Conservation (phyloP, 2,113 vertebrate genomes). For the Pithys albifrons region DNA sequence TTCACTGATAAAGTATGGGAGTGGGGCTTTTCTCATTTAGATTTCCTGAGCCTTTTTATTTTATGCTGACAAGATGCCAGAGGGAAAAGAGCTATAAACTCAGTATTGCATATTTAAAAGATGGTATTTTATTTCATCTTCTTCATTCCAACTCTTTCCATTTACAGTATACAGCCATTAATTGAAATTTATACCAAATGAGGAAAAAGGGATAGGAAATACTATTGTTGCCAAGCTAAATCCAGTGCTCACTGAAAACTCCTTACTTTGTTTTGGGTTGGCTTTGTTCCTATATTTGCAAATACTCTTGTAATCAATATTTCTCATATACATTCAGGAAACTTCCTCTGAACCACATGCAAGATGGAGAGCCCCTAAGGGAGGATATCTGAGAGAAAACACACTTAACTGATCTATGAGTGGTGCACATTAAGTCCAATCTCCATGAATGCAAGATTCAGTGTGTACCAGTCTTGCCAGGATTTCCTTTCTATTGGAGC, state of each 20-base stretch:
- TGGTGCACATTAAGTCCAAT: not conserved
- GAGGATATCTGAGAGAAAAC: not conserved
- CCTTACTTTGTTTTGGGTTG: not conserved
- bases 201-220: not conserved
- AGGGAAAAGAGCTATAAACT: constrained; percentile 35
- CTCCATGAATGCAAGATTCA: not conserved
- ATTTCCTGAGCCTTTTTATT: constrained; percentile 43
- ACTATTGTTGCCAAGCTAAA: not conserved
- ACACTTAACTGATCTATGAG: not conserved
- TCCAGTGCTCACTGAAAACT: not conserved
- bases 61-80: constrained; percentile 54
- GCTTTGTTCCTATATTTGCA: not conserved
- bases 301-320: not conserved
- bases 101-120: constrained; percentile 45
- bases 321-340: not conserved
- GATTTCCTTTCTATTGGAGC: not conserved
- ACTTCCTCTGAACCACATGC: not conserved
- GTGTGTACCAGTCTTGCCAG: not conserved
- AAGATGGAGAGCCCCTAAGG: not conserved
- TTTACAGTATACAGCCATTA: not conserved
- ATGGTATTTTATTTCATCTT: constrained; percentile 39
- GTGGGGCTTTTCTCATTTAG: constrained; percentile 33
- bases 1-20: constrained; percentile 43
- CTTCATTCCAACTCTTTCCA: constrained; percentile 7
- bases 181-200: not conserved